Percentiles rank a stretch among this genome's conserved stretches.
These are phyloP conservation scores for Scarus forsteni DNA, from an alignment of 2,797 vertebrate species.

Conservation along the genomic window DNA sequence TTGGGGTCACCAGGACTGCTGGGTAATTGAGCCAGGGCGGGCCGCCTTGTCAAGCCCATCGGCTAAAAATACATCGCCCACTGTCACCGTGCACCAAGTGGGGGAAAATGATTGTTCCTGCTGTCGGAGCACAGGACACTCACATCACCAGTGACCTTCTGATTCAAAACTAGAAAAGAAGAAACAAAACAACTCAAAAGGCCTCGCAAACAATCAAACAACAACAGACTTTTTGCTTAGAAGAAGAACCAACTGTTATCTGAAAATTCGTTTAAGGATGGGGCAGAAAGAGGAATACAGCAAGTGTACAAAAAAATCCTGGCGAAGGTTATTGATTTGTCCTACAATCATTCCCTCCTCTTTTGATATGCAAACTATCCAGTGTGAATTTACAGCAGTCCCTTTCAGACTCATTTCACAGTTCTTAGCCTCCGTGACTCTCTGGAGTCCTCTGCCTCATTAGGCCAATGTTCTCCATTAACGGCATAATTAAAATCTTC, in stretches of 20 bases:
- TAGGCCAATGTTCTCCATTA: conserved; percentile 99
- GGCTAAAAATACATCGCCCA: conserved; percentile 90
- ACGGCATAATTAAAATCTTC: conserved; percentile 99
- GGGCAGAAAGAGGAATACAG: conserved; percentile 52
- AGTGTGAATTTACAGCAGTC: conserved; percentile 99
- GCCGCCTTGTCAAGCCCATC: conserved; percentile 87
- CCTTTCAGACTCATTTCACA: conserved; percentile 99
- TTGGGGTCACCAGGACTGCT: conserved; percentile 88
- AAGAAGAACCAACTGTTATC: conserved; percentile 25
- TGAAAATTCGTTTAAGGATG: no score
- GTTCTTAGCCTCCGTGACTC: conserved; percentile 97
- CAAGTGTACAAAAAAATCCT: conserved; percentile 55
- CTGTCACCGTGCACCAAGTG: conserved; percentile 91
- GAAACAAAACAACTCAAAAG: conserved; percentile 23
- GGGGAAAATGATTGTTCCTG: conserved; percentile 90
- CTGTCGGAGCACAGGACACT: conserved; percentile 85
- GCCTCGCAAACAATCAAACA: conserved; percentile 30
- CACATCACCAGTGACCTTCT: conserved; percentile 91
- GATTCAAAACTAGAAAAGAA: conserved; percentile 88
- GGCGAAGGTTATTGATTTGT: conserved; percentile 99
- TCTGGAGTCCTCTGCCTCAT: conserved; percentile 99
- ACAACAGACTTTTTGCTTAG: conserved; percentile 57
- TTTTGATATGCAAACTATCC: conserved; percentile 99
- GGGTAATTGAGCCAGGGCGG: conserved; percentile 92
- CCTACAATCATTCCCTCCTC: conserved; percentile 99